Conservation (phyloP, 2,888 invertebrate genomes). For the Pteria penguin region DNA sequence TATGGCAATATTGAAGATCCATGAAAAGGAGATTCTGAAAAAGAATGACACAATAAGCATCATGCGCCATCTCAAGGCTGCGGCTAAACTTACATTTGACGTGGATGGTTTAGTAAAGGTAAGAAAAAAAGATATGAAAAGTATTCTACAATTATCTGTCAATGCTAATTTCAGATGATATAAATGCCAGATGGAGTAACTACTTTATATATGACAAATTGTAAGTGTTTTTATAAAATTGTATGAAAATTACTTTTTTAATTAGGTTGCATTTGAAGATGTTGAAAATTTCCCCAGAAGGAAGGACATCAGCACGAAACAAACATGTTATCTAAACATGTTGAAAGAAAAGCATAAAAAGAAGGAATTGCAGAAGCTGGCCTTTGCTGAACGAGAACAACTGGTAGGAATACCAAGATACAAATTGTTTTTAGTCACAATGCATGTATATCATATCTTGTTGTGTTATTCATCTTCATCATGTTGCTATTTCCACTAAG, state of each 20-base stretch:
- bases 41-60: conserved; percentile 82
- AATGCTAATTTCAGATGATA: too few species aligned
- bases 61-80: conserved; percentile 81
- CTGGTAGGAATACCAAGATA: conserved; percentile 59
- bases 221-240: neutral
- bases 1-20: conserved; percentile 81
- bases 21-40: conserved; percentile 81
- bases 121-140: too few species aligned
- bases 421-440: too few species aligned
- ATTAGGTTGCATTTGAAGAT: conserved; percentile 81
- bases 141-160: too few species aligned
- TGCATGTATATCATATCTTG: too few species aligned
- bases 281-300: conserved; percentile 81
- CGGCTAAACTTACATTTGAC: conserved; percentile 81
- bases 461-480: too few species aligned
- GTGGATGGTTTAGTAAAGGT: conserved; percentile 81
- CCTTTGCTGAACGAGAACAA: conserved; percentile 72
- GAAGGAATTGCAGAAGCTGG: conserved; percentile 74
- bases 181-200: too few species aligned
- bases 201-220: neutral
- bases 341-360: conserved; percentile 80
- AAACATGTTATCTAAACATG: conserved; percentile 80
- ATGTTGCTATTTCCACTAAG: too few species aligned
- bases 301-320: conserved; percentile 80
- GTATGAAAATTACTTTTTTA: conserved; percentile 1